Base-by-base conservation (phyloP, 2,113 vertebrate species). In the Sakesphorus luctuosus region DNA sequence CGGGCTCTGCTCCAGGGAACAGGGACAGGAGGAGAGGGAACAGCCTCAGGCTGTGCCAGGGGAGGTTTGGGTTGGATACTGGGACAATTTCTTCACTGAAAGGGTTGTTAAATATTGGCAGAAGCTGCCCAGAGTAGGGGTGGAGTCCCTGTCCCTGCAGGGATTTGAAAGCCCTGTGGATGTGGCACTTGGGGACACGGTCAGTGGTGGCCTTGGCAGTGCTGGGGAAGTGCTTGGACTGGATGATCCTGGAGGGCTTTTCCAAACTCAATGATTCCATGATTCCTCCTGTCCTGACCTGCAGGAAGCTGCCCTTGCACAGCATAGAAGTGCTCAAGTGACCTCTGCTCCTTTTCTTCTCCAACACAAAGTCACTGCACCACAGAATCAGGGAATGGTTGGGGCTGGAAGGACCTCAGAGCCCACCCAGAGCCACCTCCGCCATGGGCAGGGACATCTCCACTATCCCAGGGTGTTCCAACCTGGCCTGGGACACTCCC, bases 371-470 rank as follows among this genome's bases (percentile, higher is more conserved):
- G 8, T 14, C 0, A 0, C 52, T 24, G 33, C 17, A 38, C 3
- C 38, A 29, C 71, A 53, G 29, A 75, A 52, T 31, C 29, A 9
- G 24, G n/a, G 71, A 5, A 46, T 6, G 38, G 17, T 68, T 47
- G 21, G 62, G 19, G 19, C 7, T 20, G 61, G 18, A 53, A 31
- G 13, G 16, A 25, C 16, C 19, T 53, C 4, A 20, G 5, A 61
- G 0, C 38, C 10, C 53, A 14, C 0, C 24, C 53, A 75, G 28
- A 3, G 3, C 36, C 26, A 10, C 3, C 35, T n/a, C 18, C 31
- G 40, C 49, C 50, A 16, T 2, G 61, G 29, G 87, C 61, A 82
- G 78, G 77, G 69, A 75, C 69, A 40, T 1, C 28, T 75, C 0
- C 38, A 4, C 46, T 17, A 20, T 4, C 8, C 78, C 69, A 53